These are phyloP conservation scores for Lophochroa leadbeateri DNA, from an alignment of 2,113 vertebrate genomes.

Conservation along the genomic window DNA sequence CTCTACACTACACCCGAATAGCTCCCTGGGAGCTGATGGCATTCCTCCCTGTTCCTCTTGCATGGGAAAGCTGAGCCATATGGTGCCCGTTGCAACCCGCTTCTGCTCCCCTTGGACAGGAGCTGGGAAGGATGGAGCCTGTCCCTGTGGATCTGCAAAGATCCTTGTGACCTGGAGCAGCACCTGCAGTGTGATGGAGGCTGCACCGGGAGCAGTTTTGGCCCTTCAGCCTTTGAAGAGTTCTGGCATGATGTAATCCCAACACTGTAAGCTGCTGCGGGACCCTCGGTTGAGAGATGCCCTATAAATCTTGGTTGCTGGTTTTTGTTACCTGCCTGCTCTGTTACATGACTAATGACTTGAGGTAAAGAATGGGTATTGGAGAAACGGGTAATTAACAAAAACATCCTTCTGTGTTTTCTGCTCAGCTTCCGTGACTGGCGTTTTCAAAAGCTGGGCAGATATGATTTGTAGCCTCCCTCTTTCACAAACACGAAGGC, in stretches of 20 bases:
- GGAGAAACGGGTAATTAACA: slow-evolving; percentile 52
- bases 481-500: neutral
- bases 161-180: neutral
- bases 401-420: slow-evolving; percentile 61
- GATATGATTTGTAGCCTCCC: slow-evolving; percentile 44
- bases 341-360: slow-evolving; percentile 46
- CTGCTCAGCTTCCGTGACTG: slow-evolving; percentile 60
- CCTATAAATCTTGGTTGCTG: slow-evolving; percentile 2
- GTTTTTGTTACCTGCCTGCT: slow-evolving; percentile 47
- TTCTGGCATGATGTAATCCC: slow-evolving; percentile 48
- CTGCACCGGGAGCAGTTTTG: neutral
- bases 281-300: slow-evolving; percentile 31
- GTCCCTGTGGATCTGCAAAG: neutral
- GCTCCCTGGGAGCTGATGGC: neutral
- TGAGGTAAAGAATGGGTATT: slow-evolving; percentile 49
- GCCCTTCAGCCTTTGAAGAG: slow-evolving; percentile 34
- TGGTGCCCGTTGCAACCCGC: accelerated
- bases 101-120: accelerated
- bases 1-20: neutral
- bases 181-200: neutral
- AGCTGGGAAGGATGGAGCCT: neutral
- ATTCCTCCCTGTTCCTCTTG: neutral
- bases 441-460: neutral
- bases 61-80: neutral
- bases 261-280: neutral